Evolutionary conservation across 2,113 vertebrate species (phyloP).

Genomic region (Phaethornis superciliosus): DNA sequence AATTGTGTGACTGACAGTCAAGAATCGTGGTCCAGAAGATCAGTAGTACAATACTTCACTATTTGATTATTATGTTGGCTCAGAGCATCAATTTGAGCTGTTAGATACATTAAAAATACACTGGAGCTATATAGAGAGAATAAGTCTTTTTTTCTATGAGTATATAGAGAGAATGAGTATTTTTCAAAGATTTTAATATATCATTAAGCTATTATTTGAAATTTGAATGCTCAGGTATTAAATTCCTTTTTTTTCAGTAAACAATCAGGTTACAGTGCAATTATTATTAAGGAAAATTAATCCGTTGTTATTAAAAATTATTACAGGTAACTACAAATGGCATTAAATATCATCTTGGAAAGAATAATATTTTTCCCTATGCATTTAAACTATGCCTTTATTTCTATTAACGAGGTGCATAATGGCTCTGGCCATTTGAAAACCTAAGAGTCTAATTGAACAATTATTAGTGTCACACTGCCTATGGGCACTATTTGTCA

Average conservation of each 20-base stretch:
- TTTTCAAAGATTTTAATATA: background rate
- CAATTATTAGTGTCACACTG: slow-evolving; percentile 79
- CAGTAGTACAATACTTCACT: background rate
- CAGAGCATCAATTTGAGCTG: background rate
- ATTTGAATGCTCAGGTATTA: background rate
- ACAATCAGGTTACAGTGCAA: slow-evolving; percentile 50
- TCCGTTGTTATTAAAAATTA: slow-evolving; percentile 58
- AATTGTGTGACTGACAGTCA: background rate
- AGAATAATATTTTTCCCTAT: slow-evolving; percentile 64
- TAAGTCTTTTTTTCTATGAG: background rate
- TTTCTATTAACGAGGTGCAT: slow-evolving; percentile 69
- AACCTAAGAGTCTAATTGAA: slow-evolving; percentile 80
- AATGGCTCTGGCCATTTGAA: slow-evolving; percentile 75
- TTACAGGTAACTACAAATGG: slow-evolving; percentile 60
- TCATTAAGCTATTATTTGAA: background rate
- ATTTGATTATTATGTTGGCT: background rate
- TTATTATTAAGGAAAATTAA: slow-evolving; percentile 59
- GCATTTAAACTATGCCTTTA: slow-evolving; percentile 61
- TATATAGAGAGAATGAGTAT: background rate
- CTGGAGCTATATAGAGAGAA: background rate
- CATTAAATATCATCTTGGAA: slow-evolving; percentile 59
- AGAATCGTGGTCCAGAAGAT: background rate
- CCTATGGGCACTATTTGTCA: slow-evolving; percentile 82
- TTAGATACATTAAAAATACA: background rate
- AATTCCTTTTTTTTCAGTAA: slow-evolving; percentile 33